Evolutionary conservation across 2,797 vertebrate species (phyloP), one percentile per base, ranked within the genome.

Genomic region (Enteromius afrohamiltoni): DNA sequence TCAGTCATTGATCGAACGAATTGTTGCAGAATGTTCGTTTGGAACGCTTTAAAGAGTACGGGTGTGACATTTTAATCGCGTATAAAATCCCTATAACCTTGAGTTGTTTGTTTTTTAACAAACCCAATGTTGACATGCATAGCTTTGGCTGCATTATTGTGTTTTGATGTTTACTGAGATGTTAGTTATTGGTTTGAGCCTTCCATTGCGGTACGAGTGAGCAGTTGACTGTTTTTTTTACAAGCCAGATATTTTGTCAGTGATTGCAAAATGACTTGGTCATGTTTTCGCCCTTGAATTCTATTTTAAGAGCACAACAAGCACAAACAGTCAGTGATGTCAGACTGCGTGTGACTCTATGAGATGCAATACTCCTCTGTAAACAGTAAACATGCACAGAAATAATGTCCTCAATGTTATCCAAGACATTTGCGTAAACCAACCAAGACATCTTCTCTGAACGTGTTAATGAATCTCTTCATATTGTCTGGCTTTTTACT

Each of bases 271-370:
- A 83, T 79, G 31, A 13, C 62, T 51, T 78, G 60, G 49, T 80
- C 64, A 86, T 83, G 71, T 71, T 83, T 86, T 79, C 49, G 34
- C 14, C 14, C 40, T 13, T 49, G 37, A 37, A 1, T 70, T 34
- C 81, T 86, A 86, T 83, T 86, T 83, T 77, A 70, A 71, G 85
- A 68, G 40, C 62, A 40, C 77, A 78, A 69, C 75, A 65, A 78
- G 74, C 60, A 83, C 55, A 65, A 37, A 83, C 58, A 21, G 62
- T 65, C 47, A 67, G 23, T 74, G 83, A 67, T 68, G 83, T 80
- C 77, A 85, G 83, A 62, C 31, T 62, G 26, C 65, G 2, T 86
- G 77, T 86, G 85, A 83, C 62, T 47, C 83, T 70, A 1, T 81
- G 67, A 82, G 31, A 73, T 23, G 58, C 53, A 73, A 78, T 58